A percentile compares a stretch with the other conserved stretches of the same genome.
Conservation (phyloP, 2,113 vertebrate species). For the Pedionomus torquatus region DNA sequence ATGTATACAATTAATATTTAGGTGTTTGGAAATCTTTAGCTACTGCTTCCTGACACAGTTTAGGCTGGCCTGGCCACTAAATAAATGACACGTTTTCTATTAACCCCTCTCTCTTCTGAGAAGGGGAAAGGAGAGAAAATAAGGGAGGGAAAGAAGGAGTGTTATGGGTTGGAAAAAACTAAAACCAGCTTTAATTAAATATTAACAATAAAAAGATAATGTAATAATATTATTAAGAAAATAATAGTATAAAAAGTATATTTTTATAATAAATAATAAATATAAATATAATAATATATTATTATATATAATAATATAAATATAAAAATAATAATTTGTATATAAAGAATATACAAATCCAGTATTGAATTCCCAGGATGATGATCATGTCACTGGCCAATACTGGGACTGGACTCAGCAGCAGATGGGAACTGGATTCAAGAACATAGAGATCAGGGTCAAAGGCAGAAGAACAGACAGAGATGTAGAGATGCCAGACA, state of each 20-base stretch:
- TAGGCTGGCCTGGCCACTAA: not conserved
- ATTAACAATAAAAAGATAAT: not conserved
- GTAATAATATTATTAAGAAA: not conserved
- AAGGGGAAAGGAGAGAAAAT: not conserved
- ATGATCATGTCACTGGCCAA: not conserved
- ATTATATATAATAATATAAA: too few species aligned
- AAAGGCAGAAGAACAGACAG: not conserved
- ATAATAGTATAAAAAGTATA: too few species aligned
- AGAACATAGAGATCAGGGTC: not conserved
- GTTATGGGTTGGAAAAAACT: not conserved
- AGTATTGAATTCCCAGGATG: not conserved
- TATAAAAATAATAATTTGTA: too few species aligned
- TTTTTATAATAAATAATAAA: too few species aligned
- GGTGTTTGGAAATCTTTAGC: not conserved
- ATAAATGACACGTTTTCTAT: not conserved
- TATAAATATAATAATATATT: too few species aligned
- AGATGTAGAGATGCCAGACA: not conserved
- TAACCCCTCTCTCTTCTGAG: not conserved
- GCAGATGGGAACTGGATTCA: not conserved
- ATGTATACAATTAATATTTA: not conserved
- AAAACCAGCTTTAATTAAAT: not conserved
- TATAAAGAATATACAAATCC: not conserved
- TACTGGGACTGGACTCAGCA: not conserved
- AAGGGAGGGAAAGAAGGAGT: not conserved
- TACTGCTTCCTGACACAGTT: not conserved